These are phyloP conservation scores for Psylliodes chrysocephalus DNA, from an alignment of 2,888 invertebrate genomes.

Conservation along the genomic window DNA sequence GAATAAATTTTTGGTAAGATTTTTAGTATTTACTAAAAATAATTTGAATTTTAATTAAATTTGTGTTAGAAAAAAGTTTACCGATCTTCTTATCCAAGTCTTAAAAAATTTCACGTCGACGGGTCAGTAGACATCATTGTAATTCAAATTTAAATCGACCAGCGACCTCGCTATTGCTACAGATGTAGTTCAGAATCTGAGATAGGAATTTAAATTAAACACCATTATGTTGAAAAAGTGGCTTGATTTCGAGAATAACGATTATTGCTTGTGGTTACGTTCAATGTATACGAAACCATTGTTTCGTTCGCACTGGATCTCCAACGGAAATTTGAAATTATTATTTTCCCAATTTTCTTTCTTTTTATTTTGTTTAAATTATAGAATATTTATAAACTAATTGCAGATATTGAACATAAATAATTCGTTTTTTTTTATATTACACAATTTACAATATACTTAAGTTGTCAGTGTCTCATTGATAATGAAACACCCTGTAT, in stretches of 20 bases:
- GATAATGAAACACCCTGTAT: no score
- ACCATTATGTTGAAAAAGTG: slow-evolving; percentile 46
- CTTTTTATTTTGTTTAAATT: no score
- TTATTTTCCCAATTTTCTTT: slow-evolving; percentile 1
- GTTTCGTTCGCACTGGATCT: slow-evolving; percentile 20
- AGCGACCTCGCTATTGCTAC: slow-evolving; percentile 43
- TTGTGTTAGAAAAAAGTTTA: no score
- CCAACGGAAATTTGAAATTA: slow-evolving; percentile 25
- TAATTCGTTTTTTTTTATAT: no score
- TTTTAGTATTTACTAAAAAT: no score
- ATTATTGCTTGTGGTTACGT: slow-evolving; percentile 33
- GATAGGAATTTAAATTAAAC: slow-evolving; percentile 48
- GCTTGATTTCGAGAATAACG: slow-evolving; percentile 35
- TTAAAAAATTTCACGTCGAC: slow-evolving; percentile 10
- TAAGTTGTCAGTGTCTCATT: no score
- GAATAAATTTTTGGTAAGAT: no score
- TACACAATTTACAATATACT: no score
- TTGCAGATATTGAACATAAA: no score
- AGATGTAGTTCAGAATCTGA: slow-evolving; percentile 41
- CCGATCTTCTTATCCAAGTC: no score
- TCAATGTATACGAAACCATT: slow-evolving; percentile 33
- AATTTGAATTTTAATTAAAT: no score
- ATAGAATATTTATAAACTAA: no score
- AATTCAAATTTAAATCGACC: slow-evolving; percentile 45
- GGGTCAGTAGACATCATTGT: slow-evolving; percentile 13